A percentile compares a stretch with the other conserved stretches of the same genome.
Conservation (phyloP, 1,140 invertebrate genomes). For the Tetraneura akinire region DNA sequence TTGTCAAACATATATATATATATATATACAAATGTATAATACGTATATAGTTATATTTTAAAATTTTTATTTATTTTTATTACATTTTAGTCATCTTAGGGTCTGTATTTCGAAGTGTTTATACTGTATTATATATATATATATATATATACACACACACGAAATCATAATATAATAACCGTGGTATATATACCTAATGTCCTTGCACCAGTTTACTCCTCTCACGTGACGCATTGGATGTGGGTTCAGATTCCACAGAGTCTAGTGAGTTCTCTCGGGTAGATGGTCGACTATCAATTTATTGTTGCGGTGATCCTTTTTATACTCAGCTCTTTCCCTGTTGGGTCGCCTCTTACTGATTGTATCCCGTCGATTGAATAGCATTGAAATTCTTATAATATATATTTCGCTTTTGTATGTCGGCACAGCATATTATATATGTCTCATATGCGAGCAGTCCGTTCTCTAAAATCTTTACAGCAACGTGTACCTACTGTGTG, state of each 20-base stretch:
- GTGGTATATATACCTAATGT: no score
- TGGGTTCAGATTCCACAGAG: conserved; percentile 34
- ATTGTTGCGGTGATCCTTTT: conserved; percentile 34
- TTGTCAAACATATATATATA: no score
- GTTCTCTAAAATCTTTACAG: not conserved
- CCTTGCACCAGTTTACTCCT: not conserved
- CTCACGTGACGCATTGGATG: not conserved
- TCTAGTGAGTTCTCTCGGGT: not conserved
- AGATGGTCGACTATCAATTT: conserved; percentile 3
- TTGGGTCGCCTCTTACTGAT: conserved; percentile 23
- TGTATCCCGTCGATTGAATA: conserved; percentile 5
- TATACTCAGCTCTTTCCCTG: not conserved
- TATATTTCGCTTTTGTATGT: conserved; percentile 1
- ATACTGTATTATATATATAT: no score
- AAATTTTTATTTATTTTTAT: no score
- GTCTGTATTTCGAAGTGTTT: no score
- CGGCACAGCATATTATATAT: no score
- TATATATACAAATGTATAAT: no score
- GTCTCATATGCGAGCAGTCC: not conserved
- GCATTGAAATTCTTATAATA: not conserved
- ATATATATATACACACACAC: no score
- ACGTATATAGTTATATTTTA: no score
- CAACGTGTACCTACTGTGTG: no score
- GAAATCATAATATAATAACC: no score
- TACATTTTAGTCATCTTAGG: no score